Evolutionary conservation across 2,113 vertebrate species (phyloP), one percentile per base, ranked within the genome.

Genomic region (Myodes glareolus): DNA sequence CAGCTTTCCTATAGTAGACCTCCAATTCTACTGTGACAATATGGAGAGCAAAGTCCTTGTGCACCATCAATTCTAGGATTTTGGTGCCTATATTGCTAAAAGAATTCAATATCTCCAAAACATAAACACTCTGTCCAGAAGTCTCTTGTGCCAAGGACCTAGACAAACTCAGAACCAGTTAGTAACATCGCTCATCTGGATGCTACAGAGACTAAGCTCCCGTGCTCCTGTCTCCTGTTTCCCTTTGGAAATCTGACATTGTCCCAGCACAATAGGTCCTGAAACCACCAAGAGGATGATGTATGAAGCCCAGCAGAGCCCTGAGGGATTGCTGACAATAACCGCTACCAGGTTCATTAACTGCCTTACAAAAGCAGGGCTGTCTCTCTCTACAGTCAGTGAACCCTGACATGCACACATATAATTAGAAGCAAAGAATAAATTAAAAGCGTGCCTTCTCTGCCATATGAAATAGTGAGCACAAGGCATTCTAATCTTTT

Each of bases 331-430:
- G 97, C 96, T 98, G 97, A 98, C 98, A 98, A 98, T 98, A 97
- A 98, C 98, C 92, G 88, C 98, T 98, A 98, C 98, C 97, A 98
- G 98, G 95, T 98, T 98, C 98, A 99, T 99, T 99, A 99, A 98
- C 98, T 98, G 98, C 97, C 97, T 96, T 96, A 98, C 97, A 98
- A 98, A 98, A 98, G 97, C 95, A 42, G 94, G 97, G 88, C 96
- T 98, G 93, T 3, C 98, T 98, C 98, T 97, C 96, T 97, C 98
- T 97, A 97, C 91, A 98, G 82, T 96, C 98, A 98, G 98, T 98
- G 97, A 98, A 98, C 98, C 98, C 97, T 97, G 97, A 97, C 97
- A 94, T 87, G 94, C 88, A 97, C 97, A 97, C 97, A 98, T 91
- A 97, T 92, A 98, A 97, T 98, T 97, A 98, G 90, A 98, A 92